phyloP scores from a whole-genome alignment of 2,113 vertebrate genomes.

The Petrocephalus zakoni region DNA sequence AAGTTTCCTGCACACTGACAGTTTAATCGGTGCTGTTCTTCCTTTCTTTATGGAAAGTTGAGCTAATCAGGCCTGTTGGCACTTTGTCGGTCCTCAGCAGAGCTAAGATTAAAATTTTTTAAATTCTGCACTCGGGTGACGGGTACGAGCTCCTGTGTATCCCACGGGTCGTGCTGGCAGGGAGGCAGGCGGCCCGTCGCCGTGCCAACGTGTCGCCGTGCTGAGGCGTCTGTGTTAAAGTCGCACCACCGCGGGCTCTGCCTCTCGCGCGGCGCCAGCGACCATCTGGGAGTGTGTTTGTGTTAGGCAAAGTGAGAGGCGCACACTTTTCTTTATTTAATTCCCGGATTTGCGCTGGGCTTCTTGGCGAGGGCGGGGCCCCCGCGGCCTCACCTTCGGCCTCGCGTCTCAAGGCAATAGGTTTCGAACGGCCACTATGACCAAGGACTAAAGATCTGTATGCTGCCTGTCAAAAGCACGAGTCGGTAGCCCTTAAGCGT shows the following conservation, averaged over 20 bases:
- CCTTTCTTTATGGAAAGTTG: background rate
- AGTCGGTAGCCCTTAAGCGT: background rate
- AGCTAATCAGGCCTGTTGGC: background rate
- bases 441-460: background rate
- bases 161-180: constrained; percentile 27
- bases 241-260: constrained; percentile 52
- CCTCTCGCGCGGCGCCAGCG: constrained; percentile 48
- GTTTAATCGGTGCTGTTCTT: background rate
- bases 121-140: background rate
- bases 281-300: constrained; percentile 63
- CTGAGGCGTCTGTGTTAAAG: constrained; percentile 30
- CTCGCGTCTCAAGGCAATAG: background rate
- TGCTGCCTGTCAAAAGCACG: background rate
- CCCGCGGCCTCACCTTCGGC: background rate
- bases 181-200: constrained; percentile 28
- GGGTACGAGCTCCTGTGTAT: constrained; percentile 21
- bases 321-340: background rate
- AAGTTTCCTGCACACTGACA: background rate
- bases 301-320: constrained; percentile 61
- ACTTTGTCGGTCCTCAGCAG: background rate
- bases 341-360: background rate
- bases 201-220: constrained; percentile 16
- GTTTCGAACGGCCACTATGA: background rate
- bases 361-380: background rate
- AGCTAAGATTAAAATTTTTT: no score